Percentiles rank a stretch among this genome's conserved stretches.
phyloP scores from a whole-genome alignment of 23 tunicate genomes.

The Ascidia mentula region DNA sequence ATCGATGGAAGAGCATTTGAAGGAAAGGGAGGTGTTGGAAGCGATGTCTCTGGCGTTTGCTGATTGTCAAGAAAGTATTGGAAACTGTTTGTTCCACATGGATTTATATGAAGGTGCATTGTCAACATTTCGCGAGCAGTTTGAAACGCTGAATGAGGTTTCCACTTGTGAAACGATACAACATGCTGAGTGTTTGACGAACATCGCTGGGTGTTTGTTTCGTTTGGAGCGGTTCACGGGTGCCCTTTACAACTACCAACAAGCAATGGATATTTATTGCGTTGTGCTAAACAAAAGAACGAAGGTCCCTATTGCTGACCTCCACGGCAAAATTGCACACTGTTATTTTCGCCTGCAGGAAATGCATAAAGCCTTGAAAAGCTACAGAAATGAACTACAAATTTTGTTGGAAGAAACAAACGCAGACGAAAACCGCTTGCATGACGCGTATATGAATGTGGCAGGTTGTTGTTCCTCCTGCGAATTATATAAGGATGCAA shows the following conservation, averaged over 20 bases:
- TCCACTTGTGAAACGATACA: background rate
- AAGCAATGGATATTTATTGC: background rate
- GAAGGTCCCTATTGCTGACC: background rate
- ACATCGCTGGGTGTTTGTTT: conserved; percentile 6
- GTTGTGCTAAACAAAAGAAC: background rate
- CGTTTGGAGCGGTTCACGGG: background rate
- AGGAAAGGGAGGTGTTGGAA: background rate
- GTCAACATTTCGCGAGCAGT: background rate
- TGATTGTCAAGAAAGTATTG: background rate
- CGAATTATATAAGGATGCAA: background rate
- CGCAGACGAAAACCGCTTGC: background rate
- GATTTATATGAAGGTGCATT: background rate
- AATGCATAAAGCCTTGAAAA: background rate
- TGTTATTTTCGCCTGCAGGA: background rate
- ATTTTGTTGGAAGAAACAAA: background rate
- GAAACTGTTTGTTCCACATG: background rate
- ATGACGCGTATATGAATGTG: background rate
- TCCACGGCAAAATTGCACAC: background rate
- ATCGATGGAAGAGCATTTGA: background rate
- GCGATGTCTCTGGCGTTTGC: background rate
- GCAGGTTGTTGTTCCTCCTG: background rate
- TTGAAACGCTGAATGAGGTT: background rate
- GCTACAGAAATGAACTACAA: background rate
- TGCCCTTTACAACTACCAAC: background rate
- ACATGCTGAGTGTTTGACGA: conserved; percentile 3